A percentile compares a stretch with the other conserved stretches of the same genome.
These are phyloP conservation scores for Loxodonta africana DNA, from an alignment of 2,113 vertebrate species.

Conservation along the genomic window DNA sequence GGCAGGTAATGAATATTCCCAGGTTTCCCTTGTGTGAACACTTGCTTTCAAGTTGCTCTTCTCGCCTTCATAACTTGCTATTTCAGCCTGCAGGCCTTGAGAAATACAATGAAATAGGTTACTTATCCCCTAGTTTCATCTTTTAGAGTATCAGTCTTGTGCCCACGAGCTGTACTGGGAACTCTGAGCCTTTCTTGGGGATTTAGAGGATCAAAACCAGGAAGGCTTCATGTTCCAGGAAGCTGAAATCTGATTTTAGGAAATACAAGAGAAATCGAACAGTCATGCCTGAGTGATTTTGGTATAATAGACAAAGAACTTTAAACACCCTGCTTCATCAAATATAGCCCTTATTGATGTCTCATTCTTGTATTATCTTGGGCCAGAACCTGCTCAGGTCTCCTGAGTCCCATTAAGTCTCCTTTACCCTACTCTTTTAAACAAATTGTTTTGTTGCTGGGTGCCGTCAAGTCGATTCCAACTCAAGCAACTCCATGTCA, in stretches of 20 bases:
- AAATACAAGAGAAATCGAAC: neutral
- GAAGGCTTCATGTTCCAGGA: neutral
- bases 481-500: neutral
- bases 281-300: neutral
- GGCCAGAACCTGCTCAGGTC: neutral
- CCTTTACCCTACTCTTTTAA: neutral
- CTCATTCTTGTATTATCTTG: neutral
- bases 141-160: neutral
- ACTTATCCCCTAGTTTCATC: neutral
- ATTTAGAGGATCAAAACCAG: neutral
- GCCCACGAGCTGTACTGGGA: neutral
- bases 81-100: neutral
- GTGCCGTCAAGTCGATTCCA: neutral
- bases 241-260: slow-evolving; percentile 13
- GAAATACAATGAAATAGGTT: slow-evolving; percentile 14
- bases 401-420: neutral
- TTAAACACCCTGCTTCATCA: neutral
- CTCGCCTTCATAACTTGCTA: neutral
- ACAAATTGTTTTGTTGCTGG: neutral
- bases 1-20: neutral
- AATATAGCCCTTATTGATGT: neutral
- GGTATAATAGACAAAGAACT: neutral
- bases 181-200: neutral
- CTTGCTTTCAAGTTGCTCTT: neutral
- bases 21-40: slow-evolving; percentile 24